A percentile compares a stretch with the other conserved stretches of the same genome.
These are phyloP conservation scores for Scrobipalpa costella DNA, from an alignment of 2,888 invertebrate genomes.

Conservation along the genomic window DNA sequence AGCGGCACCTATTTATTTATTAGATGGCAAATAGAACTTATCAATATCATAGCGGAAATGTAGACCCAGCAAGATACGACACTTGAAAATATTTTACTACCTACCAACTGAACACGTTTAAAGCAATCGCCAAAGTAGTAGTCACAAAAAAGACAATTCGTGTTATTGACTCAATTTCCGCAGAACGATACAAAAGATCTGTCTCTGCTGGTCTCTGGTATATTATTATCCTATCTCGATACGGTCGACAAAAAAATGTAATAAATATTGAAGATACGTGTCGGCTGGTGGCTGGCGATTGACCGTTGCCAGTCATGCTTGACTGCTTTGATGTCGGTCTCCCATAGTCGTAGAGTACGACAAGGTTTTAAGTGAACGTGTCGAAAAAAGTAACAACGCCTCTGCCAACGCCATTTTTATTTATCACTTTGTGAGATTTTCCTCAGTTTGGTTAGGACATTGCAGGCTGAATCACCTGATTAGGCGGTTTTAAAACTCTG, in stretches of 20 bases:
- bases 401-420: too few species aligned
- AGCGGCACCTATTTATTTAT: neutral
- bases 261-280: neutral
- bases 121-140: neutral
- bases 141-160: neutral
- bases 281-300: neutral
- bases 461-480: too few species aligned
- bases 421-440: too few species aligned
- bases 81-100: neutral
- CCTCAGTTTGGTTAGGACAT: too few species aligned
- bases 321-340: neutral
- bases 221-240: neutral
- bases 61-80: neutral
- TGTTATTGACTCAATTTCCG: slow-evolving; percentile 5
- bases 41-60: slow-evolving; percentile 16
- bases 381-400: too few species aligned
- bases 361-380: too few species aligned
- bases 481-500: too few species aligned
- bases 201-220: neutral
- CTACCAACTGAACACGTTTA: slow-evolving; percentile 4
- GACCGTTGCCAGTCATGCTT: slow-evolving; percentile 3
- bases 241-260: neutral
- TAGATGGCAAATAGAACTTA: slow-evolving; percentile 10
- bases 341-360: too few species aligned
- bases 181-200: slow-evolving; percentile 6